Evolutionary conservation across 2,113 vertebrate species (phyloP), one percentile per base, ranked within the genome.

Genomic region (Dunckerocampus dactyliophorus): DNA sequence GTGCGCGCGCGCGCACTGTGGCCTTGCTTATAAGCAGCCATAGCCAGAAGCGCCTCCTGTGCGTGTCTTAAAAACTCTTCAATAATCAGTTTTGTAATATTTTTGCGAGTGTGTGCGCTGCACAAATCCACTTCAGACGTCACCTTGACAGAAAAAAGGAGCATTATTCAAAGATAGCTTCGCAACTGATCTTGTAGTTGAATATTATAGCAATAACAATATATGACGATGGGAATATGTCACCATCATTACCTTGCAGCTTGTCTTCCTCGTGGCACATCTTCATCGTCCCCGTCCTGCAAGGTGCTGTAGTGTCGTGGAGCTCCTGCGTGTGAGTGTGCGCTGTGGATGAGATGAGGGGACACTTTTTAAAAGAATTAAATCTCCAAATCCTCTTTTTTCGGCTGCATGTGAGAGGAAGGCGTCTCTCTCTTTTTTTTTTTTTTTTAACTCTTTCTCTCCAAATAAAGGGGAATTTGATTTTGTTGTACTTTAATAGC

Each of bases 41-140:
- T 15, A 17, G 3, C 21, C 8, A 16, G 34, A 6, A 12, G 39
- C 12, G 34, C 5, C n/a, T 55, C 31, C 31, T 1, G 5, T 14
- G n/a, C n/a, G 12, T 1, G 17, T 55, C 17, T 11, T 54, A 16
- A 54, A 54, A 34, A n/a, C 51, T 34, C 1, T 16, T 11, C 31
- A 19, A 56, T 94, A 94, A 96, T 96, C 94, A 96, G 94, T 94
- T 95, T 96, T 95, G 92, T 94, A 94, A 95, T 95, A 21, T 21
- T 15, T 9, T 47, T 5, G 24, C 24, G 24, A 28, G 92, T 92
- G 92, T 91, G 95, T n/a, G n/a, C n/a, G n/a, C n/a, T n/a, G n/a
- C n/a, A n/a, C n/a, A n/a, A 95, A 95, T 93, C 94, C 92, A 94
- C 94, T 96, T 95, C 95, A 94, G 94, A 95, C 93, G 94, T 93